Evolutionary conservation across 1,140 invertebrate genomes (phyloP).

Genomic region (Kradibia gibbosae): DNA sequence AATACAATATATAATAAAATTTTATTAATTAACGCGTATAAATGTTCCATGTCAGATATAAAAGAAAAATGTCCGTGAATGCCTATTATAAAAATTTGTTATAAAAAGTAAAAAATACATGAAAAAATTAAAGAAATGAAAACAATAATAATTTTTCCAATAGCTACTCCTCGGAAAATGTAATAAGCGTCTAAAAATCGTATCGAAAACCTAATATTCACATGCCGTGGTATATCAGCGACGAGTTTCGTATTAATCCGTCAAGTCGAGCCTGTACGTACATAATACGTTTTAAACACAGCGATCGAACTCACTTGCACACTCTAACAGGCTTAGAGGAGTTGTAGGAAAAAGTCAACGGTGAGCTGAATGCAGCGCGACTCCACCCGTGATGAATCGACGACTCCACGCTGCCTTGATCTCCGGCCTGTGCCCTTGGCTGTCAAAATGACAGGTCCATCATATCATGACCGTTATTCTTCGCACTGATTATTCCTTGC

Average conservation of each 20-base stretch:
- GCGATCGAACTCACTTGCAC: conserved; percentile 19
- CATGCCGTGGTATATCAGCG: not conserved
- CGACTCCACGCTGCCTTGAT: not conserved
- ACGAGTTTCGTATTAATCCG: not conserved
- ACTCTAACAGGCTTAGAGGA: not conserved
- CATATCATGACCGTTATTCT: not conserved
- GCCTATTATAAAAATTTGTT: too few relatives aligned
- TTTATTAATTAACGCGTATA: too few relatives aligned
- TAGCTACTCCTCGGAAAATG: too few relatives aligned
- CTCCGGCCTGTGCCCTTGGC: not conserved
- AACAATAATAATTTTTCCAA: too few relatives aligned
- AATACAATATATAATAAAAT: too few relatives aligned
- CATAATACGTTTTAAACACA: not conserved
- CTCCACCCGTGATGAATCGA: conserved; percentile 19
- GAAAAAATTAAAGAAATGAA: too few relatives aligned
- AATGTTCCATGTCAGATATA: too few relatives aligned
- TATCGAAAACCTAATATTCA: not conserved
- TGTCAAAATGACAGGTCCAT: not conserved
- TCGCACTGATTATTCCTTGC: too few relatives aligned
- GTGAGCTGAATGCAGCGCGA: conserved; percentile 24
- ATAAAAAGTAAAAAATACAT: too few relatives aligned
- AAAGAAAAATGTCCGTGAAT: too few relatives aligned
- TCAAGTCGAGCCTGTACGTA: not conserved
- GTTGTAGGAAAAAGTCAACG: not conserved
- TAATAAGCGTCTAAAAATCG: not conserved